Base-by-base conservation (phyloP, 2,888 invertebrate genomes). In the Anthrax anthrax region DNA sequence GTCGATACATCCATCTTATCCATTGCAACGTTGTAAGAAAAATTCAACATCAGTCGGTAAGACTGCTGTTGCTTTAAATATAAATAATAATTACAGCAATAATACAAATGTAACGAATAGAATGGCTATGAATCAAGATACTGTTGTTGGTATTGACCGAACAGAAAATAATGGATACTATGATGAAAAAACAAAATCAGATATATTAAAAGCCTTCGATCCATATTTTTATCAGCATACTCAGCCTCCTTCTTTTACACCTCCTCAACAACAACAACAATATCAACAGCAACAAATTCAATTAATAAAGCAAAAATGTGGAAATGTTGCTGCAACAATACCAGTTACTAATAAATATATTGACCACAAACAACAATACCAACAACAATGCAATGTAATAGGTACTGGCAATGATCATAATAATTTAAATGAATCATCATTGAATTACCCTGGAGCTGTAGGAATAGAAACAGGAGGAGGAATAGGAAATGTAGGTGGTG, bases 161-260 rank as follows among this genome's bases (percentile, higher is more conserved):
- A 32, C 29, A 9, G 12, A 9, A 32, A 12, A 32, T 4, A 32
- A 32, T 27, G 42, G 38, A 27, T 49, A 48, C 32, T 40, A 44
- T 19, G 40, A 47, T 37, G 49, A 50, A 42, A 42, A 52, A 18
- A 18, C 47, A 19, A 45, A 44, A 41, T 36, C 49, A 17, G 50
- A 52, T 44, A 46, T 52, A 19, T 41, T 52, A 34, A 44, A 40
- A 37, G 39, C 49, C 18, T 52, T 50, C 37, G 50, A 47, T 49
- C 52, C 52, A n/a, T 47, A 47, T 42, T 50, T 39, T 39, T 46
- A 47, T 43, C 48, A 44, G 4, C 23, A 39, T 16, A 41, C 44
- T 14, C 44, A 44, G 18, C 16, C 38, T 29, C 14, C 27, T 27
- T 27, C 23, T 27, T 27, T 27, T 27, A 27, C 23, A 27, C 23